These are phyloP conservation scores for Carpatolechia fugitivella DNA, from an alignment of 2,888 invertebrate species.

Conservation along the genomic window DNA sequence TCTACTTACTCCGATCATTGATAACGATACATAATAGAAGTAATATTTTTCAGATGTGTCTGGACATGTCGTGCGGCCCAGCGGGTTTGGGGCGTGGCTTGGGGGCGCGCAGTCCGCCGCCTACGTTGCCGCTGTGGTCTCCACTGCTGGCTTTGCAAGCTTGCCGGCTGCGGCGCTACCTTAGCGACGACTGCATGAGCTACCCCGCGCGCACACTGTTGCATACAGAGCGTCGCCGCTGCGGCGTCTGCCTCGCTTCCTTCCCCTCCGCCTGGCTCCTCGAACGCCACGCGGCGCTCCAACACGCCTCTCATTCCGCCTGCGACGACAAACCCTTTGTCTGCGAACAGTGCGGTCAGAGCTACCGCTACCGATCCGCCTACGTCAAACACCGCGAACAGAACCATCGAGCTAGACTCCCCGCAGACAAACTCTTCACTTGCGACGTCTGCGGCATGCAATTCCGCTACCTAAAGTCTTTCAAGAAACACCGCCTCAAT, in stretches of 20 bases:
- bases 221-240: constrained; percentile 78
- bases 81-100: constrained; percentile 53
- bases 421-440: constrained; percentile 93
- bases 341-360: constrained; percentile 94
- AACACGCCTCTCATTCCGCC: constrained; percentile 84
- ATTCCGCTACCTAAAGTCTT: constrained; percentile 92
- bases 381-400: constrained; percentile 88
- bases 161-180: constrained; percentile 69
- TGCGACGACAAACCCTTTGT: constrained; percentile 93
- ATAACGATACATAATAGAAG: not conserved
- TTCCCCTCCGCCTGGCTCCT: constrained; percentile 93
- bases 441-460: constrained; percentile 96
- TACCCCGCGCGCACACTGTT: constrained; percentile 61
- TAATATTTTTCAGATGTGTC: constrained; percentile 67
- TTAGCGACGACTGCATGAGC: constrained; percentile 73
- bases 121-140: constrained; percentile 65
- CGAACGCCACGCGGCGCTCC: constrained; percentile 91
- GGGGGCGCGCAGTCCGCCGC: constrained; percentile 52
- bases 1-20: too few relatives aligned
- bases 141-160: constrained; percentile 72
- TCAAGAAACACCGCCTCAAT: constrained; percentile 93
- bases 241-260: constrained; percentile 90
- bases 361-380: constrained; percentile 92
- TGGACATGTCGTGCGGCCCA: constrained; percentile 65
- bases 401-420: constrained; percentile 91